Conservation (phyloP, 2,113 vertebrate species). For the Enhydra lutris region DNA sequence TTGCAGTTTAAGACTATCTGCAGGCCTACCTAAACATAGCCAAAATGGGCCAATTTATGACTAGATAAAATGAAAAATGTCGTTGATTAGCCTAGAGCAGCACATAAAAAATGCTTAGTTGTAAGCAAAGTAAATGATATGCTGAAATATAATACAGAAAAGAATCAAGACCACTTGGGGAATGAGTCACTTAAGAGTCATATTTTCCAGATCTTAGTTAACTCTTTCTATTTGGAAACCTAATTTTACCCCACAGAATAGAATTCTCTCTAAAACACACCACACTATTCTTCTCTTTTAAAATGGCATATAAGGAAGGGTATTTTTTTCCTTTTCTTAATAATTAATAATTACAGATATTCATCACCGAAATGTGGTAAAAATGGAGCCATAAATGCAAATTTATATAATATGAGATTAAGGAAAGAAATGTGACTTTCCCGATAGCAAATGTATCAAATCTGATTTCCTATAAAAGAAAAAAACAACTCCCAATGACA, state of each 20-base stretch:
- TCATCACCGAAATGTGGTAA: background rate
- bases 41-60: slow-evolving; percentile 51
- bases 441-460: background rate
- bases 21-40: slow-evolving; percentile 30
- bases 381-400: background rate
- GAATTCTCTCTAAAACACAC: slow-evolving; percentile 24
- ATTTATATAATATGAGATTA: background rate
- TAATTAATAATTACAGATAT: background rate
- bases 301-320: background rate
- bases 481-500: background rate
- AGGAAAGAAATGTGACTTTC: background rate
- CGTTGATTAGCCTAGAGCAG: slow-evolving; percentile 18
- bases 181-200: slow-evolving; percentile 12
- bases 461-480: background rate
- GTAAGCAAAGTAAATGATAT: slow-evolving; percentile 16
- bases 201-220: slow-evolving; percentile 40
- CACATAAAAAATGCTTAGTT: slow-evolving; percentile 37
- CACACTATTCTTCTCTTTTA: background rate
- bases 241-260: background rate
- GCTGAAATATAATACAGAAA: background rate
- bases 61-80: slow-evolving; percentile 62
- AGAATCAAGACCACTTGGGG: background rate
- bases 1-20: slow-evolving; percentile 27
- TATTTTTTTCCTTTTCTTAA: background rate
- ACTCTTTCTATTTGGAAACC: background rate